Base-by-base conservation (phyloP, 2,797 vertebrate genomes). In the Phylloscopus collybita region DNA sequence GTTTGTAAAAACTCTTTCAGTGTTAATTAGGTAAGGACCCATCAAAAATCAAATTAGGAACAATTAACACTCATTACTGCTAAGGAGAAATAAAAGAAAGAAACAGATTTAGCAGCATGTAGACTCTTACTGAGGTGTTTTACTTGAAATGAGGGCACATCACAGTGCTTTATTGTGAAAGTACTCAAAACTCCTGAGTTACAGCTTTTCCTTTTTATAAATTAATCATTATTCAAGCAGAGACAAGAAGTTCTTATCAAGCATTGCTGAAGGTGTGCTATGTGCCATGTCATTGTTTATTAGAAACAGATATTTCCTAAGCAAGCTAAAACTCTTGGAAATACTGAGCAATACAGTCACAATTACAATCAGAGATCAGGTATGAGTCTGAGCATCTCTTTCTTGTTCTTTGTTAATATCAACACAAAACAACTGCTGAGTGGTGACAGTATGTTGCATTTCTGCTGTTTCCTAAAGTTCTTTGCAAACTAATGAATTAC, bases 21-120 rank as follows among this genome's bases (percentile, higher is more conserved):
- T 92, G 89, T 49, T 96, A 97, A 97, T 97, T 97, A 97, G 62
- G 54, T 87, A 95, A 90, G 27, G 90, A 61, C 5, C 29, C 53
- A 94, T 90, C 67, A 97, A 96, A 95, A 96, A 86, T 84, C 67
- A 95, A 93, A 95, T 88, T 90, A 94, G n/a, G 76, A 96, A 93
- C 57, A 96, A 95, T 96, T 96, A 96, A 71, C 50, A 83, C 29
- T 91, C 53, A 27, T 65, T 56, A 72, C 78, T 87, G 59, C 45
- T 42, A 90, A 94, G 72, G 50, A 90, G 95, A 95, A 95, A 74
- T 70, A 83, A 93, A 80, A 49, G 44, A 83, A 64, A n/a, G 19
- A 91, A 92, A 90, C 1, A 56, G 66, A 79, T 54, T 86, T 91
- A 53, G 53, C 60, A 61, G n/a, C 38, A 78, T 40, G 71, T 34